These are phyloP conservation scores for Bombus difficillimus DNA, from an alignment of 1,140 invertebrate genomes.

Conservation along the genomic window DNA sequence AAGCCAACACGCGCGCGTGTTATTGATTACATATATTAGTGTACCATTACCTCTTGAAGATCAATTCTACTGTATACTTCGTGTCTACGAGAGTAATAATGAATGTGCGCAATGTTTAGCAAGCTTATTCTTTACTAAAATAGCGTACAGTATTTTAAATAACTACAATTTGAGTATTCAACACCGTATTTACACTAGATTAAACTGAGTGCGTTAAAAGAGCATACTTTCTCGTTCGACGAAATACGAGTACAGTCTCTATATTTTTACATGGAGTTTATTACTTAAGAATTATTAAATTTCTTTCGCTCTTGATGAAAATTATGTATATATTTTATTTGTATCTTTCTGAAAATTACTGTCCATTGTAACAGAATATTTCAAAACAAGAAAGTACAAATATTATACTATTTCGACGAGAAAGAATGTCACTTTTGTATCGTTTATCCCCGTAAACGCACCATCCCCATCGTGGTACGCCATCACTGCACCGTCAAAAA, in stretches of 20 bases:
- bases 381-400: too few relatives aligned
- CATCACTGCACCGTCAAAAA: slow-evolving; percentile 7
- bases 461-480: slow-evolving; percentile 18
- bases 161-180: neutral
- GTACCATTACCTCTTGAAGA: slow-evolving; percentile 21
- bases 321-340: neutral
- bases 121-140: slow-evolving; percentile 2
- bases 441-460: neutral
- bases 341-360: neutral
- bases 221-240: neutral
- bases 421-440: slow-evolving; percentile 20
- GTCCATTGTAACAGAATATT: neutral
- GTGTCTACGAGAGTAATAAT: neutral
- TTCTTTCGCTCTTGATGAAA: too few relatives aligned
- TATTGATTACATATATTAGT: slow-evolving; percentile 36
- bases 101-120: neutral
- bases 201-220: neutral
- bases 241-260: neutral
- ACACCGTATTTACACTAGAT: neutral
- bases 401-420: neutral
- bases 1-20: neutral
- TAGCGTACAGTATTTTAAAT: neutral
- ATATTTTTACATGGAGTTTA: neutral
- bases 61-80: neutral
- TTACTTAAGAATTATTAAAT: neutral